Base-by-base conservation (phyloP, 1,140 invertebrate species). In the Nasonia giraulti region DNA sequence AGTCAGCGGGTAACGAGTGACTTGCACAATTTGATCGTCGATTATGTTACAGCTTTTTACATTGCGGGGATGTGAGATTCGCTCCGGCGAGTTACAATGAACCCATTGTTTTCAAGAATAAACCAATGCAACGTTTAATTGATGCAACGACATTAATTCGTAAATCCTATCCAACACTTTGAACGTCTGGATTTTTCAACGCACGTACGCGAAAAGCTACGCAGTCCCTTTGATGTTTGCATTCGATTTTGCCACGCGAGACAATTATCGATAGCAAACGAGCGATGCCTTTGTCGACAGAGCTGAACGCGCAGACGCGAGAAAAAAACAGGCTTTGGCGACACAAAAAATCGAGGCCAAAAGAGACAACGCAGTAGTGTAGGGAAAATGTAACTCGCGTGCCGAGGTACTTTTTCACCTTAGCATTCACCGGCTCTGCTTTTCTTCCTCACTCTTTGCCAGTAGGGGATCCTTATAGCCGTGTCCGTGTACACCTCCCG, bases 371-470 rank as follows among this genome's bases (percentile, higher is more conserved):
- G 33, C 27, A 5, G 3, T 37, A 5, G 33, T 37, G 20, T 23
- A 71, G 68, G 27, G n/a, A 66, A 71, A 71, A 71, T 20, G 37
- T 76, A 23, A 50, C 74, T 76, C 12, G n/a, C 50, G n/a, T 17
- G 31, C 17, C 31, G 50, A 66, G 33, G 77, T 71, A 80, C 17
- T 80, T 80, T 80, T 80, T 71, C 79, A 80, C 79, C 79, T 71
- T 44, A 50, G 79, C n/a, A 27, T 69, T 23, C n/a, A 2, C 17
- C 68, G 0, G 23, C 31, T 33, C 74, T 23, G 33, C 74, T 11
- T 75, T 33, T n/a, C 20, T 75, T 37, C 37, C 27, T 71, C 68
- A n/a, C 11, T 33, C 27, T 71, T 62, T 62, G 20, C 55, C 27
- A 27, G 27, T 17, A 20, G 17, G 55, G 20, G 55, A n/a, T 62